Conservation (phyloP, 2,113 vertebrate species). For the Pseudolaguvia tuberculata region DNA sequence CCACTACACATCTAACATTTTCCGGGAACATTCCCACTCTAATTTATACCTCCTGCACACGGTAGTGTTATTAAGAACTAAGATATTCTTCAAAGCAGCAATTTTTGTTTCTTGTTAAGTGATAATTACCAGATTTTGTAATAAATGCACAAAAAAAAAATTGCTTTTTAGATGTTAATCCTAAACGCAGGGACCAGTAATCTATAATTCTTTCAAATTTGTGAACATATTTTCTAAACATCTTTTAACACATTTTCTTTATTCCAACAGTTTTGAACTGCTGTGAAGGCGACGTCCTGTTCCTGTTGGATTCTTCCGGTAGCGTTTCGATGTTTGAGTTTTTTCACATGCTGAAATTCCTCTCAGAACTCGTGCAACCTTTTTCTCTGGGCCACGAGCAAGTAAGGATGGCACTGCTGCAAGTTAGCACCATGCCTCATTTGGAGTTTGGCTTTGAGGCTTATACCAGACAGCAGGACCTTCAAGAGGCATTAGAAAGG, state of each 20-base stretch:
- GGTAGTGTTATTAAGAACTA: background rate
- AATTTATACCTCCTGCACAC: background rate
- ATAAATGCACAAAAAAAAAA: no score
- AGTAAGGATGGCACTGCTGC: constrained; percentile 81
- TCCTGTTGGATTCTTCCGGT: constrained; percentile 90
- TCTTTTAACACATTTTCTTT: constrained; percentile 28
- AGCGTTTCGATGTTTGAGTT: constrained; percentile 90
- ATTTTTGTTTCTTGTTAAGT: background rate
- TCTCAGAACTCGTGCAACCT: constrained; percentile 78
- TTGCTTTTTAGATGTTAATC: background rate
- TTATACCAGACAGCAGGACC: constrained; percentile 52
- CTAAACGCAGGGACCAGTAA: background rate
- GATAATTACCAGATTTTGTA: background rate
- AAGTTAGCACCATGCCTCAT: constrained; percentile 80
- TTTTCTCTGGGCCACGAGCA: constrained; percentile 78
- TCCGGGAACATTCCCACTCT: background rate
- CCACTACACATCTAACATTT: constrained; percentile 3
- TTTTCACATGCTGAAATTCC: constrained; percentile 79
- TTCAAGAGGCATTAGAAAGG: constrained; percentile 67
- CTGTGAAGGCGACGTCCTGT: constrained; percentile 81
- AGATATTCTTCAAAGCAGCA: background rate
- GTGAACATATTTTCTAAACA: background rate
- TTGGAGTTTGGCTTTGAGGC: constrained; percentile 80
- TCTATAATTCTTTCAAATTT: background rate
- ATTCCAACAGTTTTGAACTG: constrained; percentile 64